Evolutionary conservation across 1,140 invertebrate species (phyloP).

Genomic region (Bemisia tabaci): DNA sequence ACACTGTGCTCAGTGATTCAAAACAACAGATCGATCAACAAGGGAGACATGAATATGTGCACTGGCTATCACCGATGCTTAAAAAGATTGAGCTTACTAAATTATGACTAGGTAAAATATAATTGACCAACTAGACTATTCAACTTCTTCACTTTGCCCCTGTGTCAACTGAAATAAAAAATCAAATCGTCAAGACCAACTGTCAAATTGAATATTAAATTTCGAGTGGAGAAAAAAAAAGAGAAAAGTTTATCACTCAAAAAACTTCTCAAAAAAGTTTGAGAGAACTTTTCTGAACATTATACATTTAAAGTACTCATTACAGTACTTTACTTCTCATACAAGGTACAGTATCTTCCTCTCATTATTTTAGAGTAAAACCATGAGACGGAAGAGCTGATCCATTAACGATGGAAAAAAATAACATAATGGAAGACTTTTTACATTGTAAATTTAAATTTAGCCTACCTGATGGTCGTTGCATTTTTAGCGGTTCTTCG

Average conservation of each 20-base stretch:
- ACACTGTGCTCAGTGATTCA: no score
- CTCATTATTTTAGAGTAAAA: no score
- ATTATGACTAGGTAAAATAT: neutral
- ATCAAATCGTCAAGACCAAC: neutral
- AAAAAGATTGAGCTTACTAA: constrained; percentile 1
- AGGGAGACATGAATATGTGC: no score
- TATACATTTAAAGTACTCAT: no score
- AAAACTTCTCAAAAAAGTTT: neutral
- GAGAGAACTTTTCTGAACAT: neutral
- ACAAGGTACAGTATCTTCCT: no score
- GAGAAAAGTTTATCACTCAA: neutral
- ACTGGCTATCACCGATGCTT: no score
- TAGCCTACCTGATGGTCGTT: constrained; percentile 57
- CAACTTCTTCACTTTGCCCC: neutral
- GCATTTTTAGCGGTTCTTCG: constrained; percentile 77
- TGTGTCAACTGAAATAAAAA: constrained; percentile 2
- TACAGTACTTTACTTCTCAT: no score
- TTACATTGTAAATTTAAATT: constrained; percentile 2
- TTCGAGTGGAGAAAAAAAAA: neutral
- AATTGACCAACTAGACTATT: neutral
- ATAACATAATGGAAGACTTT: no score
- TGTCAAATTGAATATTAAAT: neutral
- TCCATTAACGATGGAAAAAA: no score
- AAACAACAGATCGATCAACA: no score
- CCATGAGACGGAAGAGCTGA: no score